Conservation (phyloP, 2,113 vertebrate species). For the Podilymbus podiceps region DNA sequence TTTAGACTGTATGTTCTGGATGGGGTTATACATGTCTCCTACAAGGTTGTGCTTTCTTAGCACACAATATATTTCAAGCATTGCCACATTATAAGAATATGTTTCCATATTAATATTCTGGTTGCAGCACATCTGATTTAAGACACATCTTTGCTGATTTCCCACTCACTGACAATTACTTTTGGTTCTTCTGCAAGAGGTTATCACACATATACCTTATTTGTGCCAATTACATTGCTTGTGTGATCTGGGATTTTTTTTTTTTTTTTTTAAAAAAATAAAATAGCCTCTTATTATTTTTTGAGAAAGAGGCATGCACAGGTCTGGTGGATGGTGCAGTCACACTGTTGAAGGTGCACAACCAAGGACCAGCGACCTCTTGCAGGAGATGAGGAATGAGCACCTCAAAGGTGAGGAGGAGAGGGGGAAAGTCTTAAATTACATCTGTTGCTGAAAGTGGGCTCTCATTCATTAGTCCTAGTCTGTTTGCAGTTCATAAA, state of each 20-base stretch:
- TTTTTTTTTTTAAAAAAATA: background rate
- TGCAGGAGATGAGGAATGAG: background rate
- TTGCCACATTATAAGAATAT: background rate
- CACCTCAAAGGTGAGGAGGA: background rate
- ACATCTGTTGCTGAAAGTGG: background rate
- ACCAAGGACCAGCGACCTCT: background rate
- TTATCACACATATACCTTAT: background rate
- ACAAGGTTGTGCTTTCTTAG: background rate
- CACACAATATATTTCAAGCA: background rate
- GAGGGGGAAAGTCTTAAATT: background rate
- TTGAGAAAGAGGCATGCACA: background rate
- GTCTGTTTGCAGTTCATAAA: background rate
- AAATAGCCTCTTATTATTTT: background rate
- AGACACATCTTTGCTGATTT: background rate
- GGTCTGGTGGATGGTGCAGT: background rate
- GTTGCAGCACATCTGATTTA: background rate
- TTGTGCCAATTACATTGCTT: background rate
- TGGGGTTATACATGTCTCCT: background rate
- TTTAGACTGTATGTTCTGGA: background rate
- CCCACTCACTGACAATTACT: background rate
- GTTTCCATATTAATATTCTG: background rate
- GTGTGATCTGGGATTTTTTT: background rate
- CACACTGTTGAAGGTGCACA: background rate
- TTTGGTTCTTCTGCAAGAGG: background rate
- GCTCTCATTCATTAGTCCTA: background rate